A percentile compares a stretch with the other conserved stretches of the same genome.
Conservation (phyloP, 64 coral and sea anemone genomes). For the Platygyra sinensis region DNA sequence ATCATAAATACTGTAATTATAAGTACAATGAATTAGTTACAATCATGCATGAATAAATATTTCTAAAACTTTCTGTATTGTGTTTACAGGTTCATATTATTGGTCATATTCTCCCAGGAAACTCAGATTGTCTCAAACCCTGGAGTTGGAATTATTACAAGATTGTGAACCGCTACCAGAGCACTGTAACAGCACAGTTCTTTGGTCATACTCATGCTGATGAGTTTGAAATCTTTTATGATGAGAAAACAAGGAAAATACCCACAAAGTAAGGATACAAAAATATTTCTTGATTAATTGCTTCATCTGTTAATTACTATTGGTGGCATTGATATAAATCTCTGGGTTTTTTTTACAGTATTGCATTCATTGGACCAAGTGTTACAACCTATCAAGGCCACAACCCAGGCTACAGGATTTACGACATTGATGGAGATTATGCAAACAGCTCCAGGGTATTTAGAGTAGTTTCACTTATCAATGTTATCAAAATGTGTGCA, state of each 20-base stretch:
- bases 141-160: constrained; percentile 99
- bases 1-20: no score
- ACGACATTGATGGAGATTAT: constrained; percentile 92
- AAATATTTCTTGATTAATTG: background rate
- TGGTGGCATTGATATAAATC: no score
- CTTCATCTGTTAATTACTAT: background rate
- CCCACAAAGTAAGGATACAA: constrained; percentile 67
- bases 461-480: background rate
- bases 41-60: no score
- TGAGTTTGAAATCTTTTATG: constrained; percentile 95
- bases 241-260: constrained; percentile 74
- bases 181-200: constrained; percentile 93
- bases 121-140: constrained; percentile 71
- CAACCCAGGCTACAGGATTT: constrained; percentile 98
- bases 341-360: constrained; percentile 44
- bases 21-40: no score
- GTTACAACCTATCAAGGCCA: constrained; percentile 78
- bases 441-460: constrained; percentile 76
- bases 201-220: constrained; percentile 96
- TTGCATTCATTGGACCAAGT: constrained; percentile 95
- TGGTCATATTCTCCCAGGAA: constrained; percentile 88
- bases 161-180: constrained; percentile 90
- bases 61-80: no score
- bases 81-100: constrained; percentile 91
- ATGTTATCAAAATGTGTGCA: no score